Evolutionary conservation across 2,113 vertebrate genomes (phyloP), one percentile per base, ranked within the genome.

Genomic region (Corythoichthys intestinalis): DNA sequence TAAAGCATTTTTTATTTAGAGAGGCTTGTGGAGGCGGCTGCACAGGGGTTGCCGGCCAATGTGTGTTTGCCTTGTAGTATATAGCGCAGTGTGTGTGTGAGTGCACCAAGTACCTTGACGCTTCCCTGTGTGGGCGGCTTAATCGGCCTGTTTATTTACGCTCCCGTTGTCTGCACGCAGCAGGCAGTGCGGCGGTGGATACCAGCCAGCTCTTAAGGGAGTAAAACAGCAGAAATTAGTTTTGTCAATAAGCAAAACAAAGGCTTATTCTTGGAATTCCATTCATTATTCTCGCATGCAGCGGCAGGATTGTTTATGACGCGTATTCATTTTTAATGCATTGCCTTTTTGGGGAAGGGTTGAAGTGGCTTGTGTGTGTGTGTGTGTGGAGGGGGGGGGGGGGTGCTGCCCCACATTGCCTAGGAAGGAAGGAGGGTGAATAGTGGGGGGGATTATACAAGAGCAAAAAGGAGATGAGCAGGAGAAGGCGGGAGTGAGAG

Each of bases 1-100:
- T 96, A 95, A 96, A 95, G 94, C 94, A 94, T 88, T 83, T 91
- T 91, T 92, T 86, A 90, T 91, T 91, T 89, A 82, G 83, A 87
- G 76, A 74, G 69, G 77, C 87, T 91, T 52, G 53, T 83, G 88
- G 88, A 81, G 72, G 83, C 75, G 63, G 73, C 71, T 81, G 76
- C 66, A 75, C 84, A 66, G 20, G 81, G 79, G 74, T 81, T 69
- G 66, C 47, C 69, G 70, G 66, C 75, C 82, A 85, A 69, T 77
- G 73, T 71, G 82, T 66, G 73, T 60, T 62, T 41, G 60, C 71
- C 69, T 66, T 73, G 79, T 73, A 34, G 69, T 76, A 75, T 68
- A 54, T 66, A 71, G 75, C 58, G 75, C 56, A 54, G 73, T 74
- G 54, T 64, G 69, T 52, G 39, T 50, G 71, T 57, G 53, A 63